Conservation (phyloP, 92 coral and sea anemone genomes). For the Paramuricea clavata region DNA sequence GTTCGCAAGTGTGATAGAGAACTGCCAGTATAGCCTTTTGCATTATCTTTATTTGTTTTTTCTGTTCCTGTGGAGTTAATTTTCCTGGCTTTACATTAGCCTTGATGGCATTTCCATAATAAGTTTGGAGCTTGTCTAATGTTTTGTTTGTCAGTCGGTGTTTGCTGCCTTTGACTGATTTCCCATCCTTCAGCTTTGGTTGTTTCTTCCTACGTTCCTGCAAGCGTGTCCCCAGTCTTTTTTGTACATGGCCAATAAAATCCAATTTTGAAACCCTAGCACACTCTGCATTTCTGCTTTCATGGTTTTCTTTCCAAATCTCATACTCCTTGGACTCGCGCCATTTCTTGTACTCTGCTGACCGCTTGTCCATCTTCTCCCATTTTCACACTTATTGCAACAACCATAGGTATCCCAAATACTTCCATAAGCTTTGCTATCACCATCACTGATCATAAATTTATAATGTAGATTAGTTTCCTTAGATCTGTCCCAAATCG, state of each 20-base stretch:
- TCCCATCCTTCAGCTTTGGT: constrained; percentile 53
- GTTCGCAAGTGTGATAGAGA: constrained; percentile 38
- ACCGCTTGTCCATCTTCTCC: constrained; percentile 36
- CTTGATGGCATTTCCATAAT: constrained; percentile 54
- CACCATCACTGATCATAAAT: constrained; percentile 45
- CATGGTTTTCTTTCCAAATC: constrained; percentile 45
- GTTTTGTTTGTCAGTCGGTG: constrained; percentile 37
- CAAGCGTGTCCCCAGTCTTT: constrained; percentile 42
- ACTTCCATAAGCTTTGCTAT: constrained; percentile 35
- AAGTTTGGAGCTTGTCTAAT: constrained; percentile 32
- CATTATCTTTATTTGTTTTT: constrained; percentile 2
- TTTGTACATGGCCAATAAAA: constrained; percentile 54
- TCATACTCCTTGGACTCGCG: no score
- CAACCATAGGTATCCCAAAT: no score
- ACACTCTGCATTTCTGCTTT: constrained; percentile 36
- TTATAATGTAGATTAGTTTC: constrained; percentile 36
- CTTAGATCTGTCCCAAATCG: constrained; percentile 40
- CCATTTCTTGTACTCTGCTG: constrained; percentile 46
- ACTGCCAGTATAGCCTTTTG: no score
- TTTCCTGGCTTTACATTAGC: constrained; percentile 15
- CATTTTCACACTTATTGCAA: no score
- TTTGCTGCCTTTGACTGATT: constrained; percentile 40
- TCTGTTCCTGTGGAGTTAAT: constrained; percentile 17
- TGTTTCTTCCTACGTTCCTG: constrained; percentile 37
- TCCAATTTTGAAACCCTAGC: constrained; percentile 43